Evolutionary conservation across 2,888 invertebrate genomes (phyloP).

Genomic region (Loripinus fragilis): DNA sequence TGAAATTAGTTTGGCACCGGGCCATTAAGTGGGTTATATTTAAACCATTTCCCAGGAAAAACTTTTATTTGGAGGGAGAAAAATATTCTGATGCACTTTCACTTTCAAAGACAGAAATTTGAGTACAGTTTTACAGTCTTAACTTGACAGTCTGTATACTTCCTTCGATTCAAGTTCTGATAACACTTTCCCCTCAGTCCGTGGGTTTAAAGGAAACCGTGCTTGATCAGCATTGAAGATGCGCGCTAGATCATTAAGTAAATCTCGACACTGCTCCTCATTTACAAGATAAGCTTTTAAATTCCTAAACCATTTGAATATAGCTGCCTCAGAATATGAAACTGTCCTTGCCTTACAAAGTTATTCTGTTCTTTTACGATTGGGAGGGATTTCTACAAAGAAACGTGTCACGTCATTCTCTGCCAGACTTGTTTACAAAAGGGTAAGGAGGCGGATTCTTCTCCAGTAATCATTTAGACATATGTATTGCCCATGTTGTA

Average conservation of each 20-base stretch:
- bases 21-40: constrained; percentile 37
- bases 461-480: constrained; percentile 25
- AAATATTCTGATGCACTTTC: constrained; percentile 46
- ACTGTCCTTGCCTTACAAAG: constrained; percentile 34
- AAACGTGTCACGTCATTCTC: constrained; percentile 22
- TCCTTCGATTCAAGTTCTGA: constrained; percentile 23
- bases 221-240: constrained; percentile 38
- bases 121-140: constrained; percentile 36
- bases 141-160: constrained; percentile 27
- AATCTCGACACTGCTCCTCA: not conserved
- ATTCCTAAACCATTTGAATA: not conserved
- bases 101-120: constrained; percentile 53
- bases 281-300: not conserved
- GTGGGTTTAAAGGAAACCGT: constrained; percentile 28
- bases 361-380: not conserved
- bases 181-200: constrained; percentile 22
- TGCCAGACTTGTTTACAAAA: constrained; percentile 30
- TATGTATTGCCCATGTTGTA: not conserved
- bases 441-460: constrained; percentile 17
- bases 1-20: too few relatives aligned
- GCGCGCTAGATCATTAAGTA: not conserved
- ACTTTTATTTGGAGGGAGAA: constrained; percentile 37
- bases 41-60: constrained; percentile 49
- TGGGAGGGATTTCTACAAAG: constrained; percentile 6
- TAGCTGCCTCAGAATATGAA: not conserved